Conservation (phyloP, 2,113 vertebrate species). For the Perca fluviatilis region DNA sequence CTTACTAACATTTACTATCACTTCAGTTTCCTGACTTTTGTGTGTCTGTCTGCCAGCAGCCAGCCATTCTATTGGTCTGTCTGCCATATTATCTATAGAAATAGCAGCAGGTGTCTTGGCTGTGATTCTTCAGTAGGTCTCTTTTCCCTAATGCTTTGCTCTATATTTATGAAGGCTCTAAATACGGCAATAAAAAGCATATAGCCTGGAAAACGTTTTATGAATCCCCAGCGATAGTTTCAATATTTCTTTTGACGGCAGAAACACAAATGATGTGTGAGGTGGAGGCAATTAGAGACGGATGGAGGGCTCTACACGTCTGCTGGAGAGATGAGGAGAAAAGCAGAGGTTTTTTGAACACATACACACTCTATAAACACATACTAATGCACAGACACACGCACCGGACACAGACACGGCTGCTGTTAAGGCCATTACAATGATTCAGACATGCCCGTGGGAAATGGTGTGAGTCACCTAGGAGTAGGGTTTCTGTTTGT, state of each 20-base stretch:
- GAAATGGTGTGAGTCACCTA: constrained; percentile 68
- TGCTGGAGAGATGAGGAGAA: constrained; percentile 67
- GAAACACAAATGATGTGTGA: constrained; percentile 77
- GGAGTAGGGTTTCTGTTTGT: constrained; percentile 49
- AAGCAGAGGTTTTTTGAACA: constrained; percentile 23
- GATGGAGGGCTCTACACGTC: constrained; percentile 59
- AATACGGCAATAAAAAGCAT: constrained; percentile 80
- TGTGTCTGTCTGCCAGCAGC: neutral
- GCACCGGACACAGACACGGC: constrained; percentile 52
- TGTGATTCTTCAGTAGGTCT: constrained; percentile 32
- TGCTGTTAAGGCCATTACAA: constrained; percentile 69
- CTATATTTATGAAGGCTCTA: constrained; percentile 80
- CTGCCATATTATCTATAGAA: constrained; percentile 36
- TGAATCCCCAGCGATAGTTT: constrained; percentile 76
- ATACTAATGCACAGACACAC: constrained; percentile 48
- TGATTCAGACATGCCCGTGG: constrained; percentile 52
- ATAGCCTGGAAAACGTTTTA: constrained; percentile 77
- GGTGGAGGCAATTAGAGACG: constrained; percentile 76
- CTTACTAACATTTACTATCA: neutral
- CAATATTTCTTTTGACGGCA: constrained; percentile 70
- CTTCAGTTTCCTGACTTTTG: neutral
- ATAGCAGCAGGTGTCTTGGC: constrained; percentile 63
- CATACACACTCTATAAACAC: constrained; percentile 22
- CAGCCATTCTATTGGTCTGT: constrained; percentile 11
- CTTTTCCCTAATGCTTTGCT: constrained; percentile 69